Conservation (phyloP, 2,888 invertebrate genomes). For the Mesorhabditis spiculigera region DNA sequence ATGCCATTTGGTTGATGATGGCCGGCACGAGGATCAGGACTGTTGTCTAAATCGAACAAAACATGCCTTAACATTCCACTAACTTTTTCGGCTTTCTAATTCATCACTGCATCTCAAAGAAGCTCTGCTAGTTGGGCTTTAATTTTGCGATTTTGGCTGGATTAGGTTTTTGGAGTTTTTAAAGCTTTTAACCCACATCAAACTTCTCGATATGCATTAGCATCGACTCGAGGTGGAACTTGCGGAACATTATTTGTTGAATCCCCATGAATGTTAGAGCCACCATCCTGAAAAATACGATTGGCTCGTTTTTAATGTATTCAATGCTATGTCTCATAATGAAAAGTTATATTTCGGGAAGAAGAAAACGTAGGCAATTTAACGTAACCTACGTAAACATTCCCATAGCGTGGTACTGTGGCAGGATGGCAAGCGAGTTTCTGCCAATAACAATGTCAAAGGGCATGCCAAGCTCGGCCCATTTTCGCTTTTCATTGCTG, state of each 20-base stretch:
- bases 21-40: slow-evolving; percentile 76
- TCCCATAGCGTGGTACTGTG: slow-evolving; percentile 44
- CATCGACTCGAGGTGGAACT: not conserved
- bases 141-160: not conserved
- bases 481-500: not conserved
- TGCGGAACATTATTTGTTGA: slow-evolving; percentile 1
- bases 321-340: too few species aligned
- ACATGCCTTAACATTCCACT: too few species aligned
- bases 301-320: too few species aligned
- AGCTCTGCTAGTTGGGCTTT: too few species aligned
- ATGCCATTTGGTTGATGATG: slow-evolving; percentile 72
- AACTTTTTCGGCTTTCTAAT: too few species aligned
- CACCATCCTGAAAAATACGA: not conserved
- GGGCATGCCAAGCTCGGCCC: not conserved
- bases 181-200: slow-evolving; percentile 9
- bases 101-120: too few species aligned
- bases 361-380: too few species aligned
- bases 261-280: not conserved
- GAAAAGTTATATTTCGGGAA: too few species aligned
- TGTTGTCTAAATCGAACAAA: slow-evolving; percentile 68
- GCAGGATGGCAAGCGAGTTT: slow-evolving; percentile 20
- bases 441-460: not conserved
- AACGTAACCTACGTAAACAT: slow-evolving; percentile 20
- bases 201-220: slow-evolving; percentile 17
- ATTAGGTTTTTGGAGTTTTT: too few species aligned